Base-by-base conservation (phyloP, 1,140 invertebrate genomes). In the Formica selysi region DNA sequence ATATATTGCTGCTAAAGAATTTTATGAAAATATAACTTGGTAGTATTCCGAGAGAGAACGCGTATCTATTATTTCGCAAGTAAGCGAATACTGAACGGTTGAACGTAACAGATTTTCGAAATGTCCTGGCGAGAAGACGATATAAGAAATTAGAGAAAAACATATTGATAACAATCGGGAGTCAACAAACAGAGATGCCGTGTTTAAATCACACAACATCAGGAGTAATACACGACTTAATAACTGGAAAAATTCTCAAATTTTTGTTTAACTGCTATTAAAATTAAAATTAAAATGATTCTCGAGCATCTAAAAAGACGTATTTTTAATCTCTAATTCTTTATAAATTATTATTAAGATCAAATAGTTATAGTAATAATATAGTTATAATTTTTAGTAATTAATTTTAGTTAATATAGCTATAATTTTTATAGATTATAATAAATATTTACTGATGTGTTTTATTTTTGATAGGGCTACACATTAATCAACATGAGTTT, bases 241-340 rank as follows among this genome's bases (percentile, higher is more conserved):
- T 70, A 48, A 68, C 26, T 70, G 11, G 29, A 73, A n/a, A 71
- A 11, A 3, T 54, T 36, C 6, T 73, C n/a, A 22, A 13, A 4
- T 11, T n/a, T 11, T 16, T 68, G 0, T 29, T 70, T 38, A 10
- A 51, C n/a, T 54, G 11, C n/a, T 4, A n/a, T 8, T 13, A 73
- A n/a, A 51, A 51, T 29, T 51, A 71, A n/a, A 51, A 51, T 29
- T 51, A 71, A 54, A 51, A 54, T 73, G n/a, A 51, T 51, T 71
- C 16, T 26, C 41, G 3, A 71, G 4, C 19, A 51, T 4, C n/a
- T 19, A 51, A 41, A 32, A 70, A 32, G 6, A 32, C 3, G 5
- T 44, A 0, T 26, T 44, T 44, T 54, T 36, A 48, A 70, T 29
- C 1, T 29, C 1, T 29, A 36, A 51, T 73, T 51, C 10, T 10